A percentile compares a stretch with the other conserved stretches of the same genome.
Conservation (phyloP, 2,797 vertebrate genomes). For the Ptychadena robeensis region DNA sequence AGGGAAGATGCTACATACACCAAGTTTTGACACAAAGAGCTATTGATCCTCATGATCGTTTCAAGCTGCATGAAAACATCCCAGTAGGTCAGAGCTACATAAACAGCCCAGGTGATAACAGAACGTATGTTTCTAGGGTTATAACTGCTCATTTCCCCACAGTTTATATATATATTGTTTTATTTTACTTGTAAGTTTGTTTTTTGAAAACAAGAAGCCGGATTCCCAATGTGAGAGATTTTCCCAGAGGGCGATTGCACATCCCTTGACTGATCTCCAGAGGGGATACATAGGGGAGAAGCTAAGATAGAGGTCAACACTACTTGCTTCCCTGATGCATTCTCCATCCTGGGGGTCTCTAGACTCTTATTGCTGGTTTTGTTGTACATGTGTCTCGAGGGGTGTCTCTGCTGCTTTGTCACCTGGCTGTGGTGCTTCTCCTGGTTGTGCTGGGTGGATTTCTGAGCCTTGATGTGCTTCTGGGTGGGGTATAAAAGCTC, state of each 20-base stretch:
- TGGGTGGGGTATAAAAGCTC: slow-evolving; percentile 27
- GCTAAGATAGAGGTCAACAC: not conserved
- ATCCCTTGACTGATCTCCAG: slow-evolving; percentile 30
- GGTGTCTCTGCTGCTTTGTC: slow-evolving; percentile 10
- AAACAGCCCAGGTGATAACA: not conserved
- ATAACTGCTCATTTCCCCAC: not conserved
- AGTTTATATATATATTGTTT: not conserved
- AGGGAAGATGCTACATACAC: not conserved
- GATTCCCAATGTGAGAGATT: slow-evolving; percentile 53
- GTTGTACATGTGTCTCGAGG: slow-evolving; percentile 9
- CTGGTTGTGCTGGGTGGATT: slow-evolving; percentile 31
- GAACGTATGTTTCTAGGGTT: slow-evolving; percentile 18
- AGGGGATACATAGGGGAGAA: not conserved
- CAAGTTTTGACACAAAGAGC: not conserved
- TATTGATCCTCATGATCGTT: not conserved
- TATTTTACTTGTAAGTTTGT: slow-evolving; percentile 23
- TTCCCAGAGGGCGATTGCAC: slow-evolving; percentile 50
- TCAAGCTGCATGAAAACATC: slow-evolving; percentile 7
- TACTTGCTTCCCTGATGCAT: slow-evolving; percentile 15
- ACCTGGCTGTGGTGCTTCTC: not conserved
- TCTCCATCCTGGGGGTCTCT: slow-evolving; percentile 14
- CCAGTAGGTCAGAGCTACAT: not conserved
- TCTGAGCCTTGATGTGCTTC: slow-evolving; percentile 17
- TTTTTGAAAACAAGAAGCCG: slow-evolving; percentile 49
- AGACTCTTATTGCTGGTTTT: slow-evolving; percentile 7